Percentiles rank a stretch among this genome's conserved stretches.
Conservation (phyloP, 1,140 invertebrate species). For the Neomicropteryx cornuta region DNA sequence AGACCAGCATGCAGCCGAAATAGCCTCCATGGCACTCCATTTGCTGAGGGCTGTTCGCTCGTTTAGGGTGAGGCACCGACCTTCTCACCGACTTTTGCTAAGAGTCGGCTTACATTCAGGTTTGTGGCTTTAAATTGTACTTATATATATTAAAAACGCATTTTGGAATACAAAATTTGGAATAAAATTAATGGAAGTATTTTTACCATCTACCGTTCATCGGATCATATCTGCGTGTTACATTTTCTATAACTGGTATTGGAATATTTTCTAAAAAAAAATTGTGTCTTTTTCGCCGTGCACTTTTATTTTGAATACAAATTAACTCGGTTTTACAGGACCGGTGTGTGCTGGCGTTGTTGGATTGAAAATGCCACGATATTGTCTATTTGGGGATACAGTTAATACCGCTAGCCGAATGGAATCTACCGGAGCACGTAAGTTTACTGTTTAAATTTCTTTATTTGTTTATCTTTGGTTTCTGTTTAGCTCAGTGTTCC, state of each 20-base stretch:
- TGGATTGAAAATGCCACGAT: slow-evolving; percentile 81
- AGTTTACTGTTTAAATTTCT: slow-evolving; percentile 16
- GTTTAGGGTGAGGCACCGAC: slow-evolving; percentile 81
- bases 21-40: slow-evolving; percentile 86
- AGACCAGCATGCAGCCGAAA: slow-evolving; percentile 77
- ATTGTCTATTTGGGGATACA: slow-evolving; percentile 83
- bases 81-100: slow-evolving; percentile 71
- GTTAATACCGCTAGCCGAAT: slow-evolving; percentile 88
- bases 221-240: no score
- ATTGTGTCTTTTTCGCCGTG: no score
- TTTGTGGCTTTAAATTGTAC: slow-evolving; percentile 23
- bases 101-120: slow-evolving; percentile 90
- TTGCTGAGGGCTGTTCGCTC: slow-evolving; percentile 70
- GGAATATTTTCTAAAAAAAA: no score
- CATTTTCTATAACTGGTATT: no score
- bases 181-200: no score
- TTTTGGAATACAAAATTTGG: no score
- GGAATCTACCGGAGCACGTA: slow-evolving; percentile 82
- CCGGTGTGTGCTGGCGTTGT: slow-evolving; percentile 82
- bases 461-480: no score
- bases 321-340: slow-evolving; percentile 32
- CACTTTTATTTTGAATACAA: no score
- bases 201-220: no score
- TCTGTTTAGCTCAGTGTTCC: no score
- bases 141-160: slow-evolving; percentile 1